Base-by-base conservation (phyloP, 2,888 invertebrate species). In the Agrochola macilenta region DNA sequence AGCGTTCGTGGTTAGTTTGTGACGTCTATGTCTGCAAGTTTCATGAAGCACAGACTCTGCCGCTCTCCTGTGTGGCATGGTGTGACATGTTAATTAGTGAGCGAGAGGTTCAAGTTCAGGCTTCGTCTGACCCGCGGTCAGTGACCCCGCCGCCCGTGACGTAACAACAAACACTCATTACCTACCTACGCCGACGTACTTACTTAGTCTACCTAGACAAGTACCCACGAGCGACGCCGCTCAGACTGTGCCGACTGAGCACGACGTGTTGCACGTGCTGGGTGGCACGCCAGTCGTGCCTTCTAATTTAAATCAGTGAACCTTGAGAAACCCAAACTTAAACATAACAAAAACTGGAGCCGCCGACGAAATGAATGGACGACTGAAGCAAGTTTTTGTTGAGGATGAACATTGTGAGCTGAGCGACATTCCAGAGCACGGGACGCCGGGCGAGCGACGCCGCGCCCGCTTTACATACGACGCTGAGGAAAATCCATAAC, bases 401-500 rank as follows among this genome's bases (percentile, higher is more conserved):
- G 68, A 9, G 17, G 79, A 74, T 20, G 71, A 75, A 49, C 74
- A 79, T 72, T 78, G 79, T 70, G 85, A 83, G 79, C 71, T 60
- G 82, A 57, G 74, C 80, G 78, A 78, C 75, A 87, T 82, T 86
- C 82, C 82, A 26, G 74, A 65, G 76, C 58, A 78, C 66, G 77
- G 70, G 68, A 64, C 61, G 76, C 65, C 20, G 54, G 68, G 60
- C 57, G 71, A 20, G 73, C 75, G 70, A 76, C 73, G 77, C 74
- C 70, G 69, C 84, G 60, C 81, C 26, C 78, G 80, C 84, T 81
- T 81, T 81, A 81, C 80, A 81, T 81, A 81, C 93, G 92, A 86
- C 93, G 91, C 91, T 89, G 86, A 90, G 94, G 96, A 95, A 96
- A 96, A 96, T 96, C 96, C 95, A 96, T 96, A 96, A 95, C 95